Conservation (phyloP, 2,797 vertebrate species). For the Xiphophorus birchmanni region DNA sequence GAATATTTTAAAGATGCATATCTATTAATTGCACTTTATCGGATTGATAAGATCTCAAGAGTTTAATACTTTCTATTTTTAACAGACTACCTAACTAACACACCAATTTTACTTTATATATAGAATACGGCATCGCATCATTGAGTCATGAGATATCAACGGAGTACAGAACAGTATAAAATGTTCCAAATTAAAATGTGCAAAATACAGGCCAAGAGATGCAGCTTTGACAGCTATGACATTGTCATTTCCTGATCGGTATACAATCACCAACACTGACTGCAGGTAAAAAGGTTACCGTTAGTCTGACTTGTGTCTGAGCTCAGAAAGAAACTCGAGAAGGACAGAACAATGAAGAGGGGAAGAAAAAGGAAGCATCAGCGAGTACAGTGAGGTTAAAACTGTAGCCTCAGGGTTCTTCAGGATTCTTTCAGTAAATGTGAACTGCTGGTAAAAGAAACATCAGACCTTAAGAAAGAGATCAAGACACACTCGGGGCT, state of each 20-base stretch:
- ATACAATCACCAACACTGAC: neutral
- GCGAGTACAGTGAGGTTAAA: slow-evolving; percentile 22
- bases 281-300: slow-evolving; percentile 13
- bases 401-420: slow-evolving; percentile 21
- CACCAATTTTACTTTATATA: neutral
- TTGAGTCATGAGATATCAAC: neutral
- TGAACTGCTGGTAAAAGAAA: slow-evolving; percentile 44
- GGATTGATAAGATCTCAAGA: neutral
- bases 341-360: neutral
- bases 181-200: neutral
- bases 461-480: slow-evolving; percentile 54
- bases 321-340: slow-evolving; percentile 1
- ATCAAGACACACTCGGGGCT: slow-evolving; percentile 51
- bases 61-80: too few species aligned
- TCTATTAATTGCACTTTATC: neutral
- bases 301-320: slow-evolving; percentile 8
- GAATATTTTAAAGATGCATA: neutral
- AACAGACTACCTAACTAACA: too few species aligned
- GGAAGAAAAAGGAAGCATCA: slow-evolving; percentile 7
- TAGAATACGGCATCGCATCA: neutral
- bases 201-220: neutral
- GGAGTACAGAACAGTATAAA: neutral
- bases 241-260: neutral
- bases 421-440: slow-evolving; percentile 32
- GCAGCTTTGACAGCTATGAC: too few species aligned